A percentile compares a stretch with the other conserved stretches of the same genome.
Evolutionary conservation across 2,888 invertebrate genomes (phyloP).

Genomic region (Sisyra nigra): DNA sequence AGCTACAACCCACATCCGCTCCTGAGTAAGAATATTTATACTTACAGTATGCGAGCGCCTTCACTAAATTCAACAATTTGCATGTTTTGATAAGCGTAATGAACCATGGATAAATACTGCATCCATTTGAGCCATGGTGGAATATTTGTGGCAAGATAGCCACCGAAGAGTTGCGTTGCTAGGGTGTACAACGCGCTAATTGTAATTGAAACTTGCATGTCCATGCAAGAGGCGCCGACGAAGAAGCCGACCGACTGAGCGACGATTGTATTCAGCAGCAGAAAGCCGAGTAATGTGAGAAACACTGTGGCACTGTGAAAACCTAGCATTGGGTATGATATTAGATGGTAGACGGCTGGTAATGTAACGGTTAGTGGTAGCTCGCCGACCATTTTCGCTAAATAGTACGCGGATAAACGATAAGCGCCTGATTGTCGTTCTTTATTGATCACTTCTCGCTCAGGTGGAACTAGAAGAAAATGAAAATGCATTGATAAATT

Average conservation of each 20-base stretch:
- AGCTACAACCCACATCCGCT: too few relatives aligned
- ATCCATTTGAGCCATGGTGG: conserved; percentile 59
- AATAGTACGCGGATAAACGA: conserved; percentile 60
- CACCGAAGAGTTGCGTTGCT: conserved; percentile 60
- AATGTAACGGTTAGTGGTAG: conserved; percentile 55
- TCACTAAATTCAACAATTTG: conserved; percentile 60
- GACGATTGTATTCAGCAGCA: conserved; percentile 53
- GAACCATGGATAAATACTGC: conserved; percentile 58
- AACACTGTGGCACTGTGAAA: conserved; percentile 47
- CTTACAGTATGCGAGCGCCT: conserved; percentile 51
- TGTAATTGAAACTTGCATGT: conserved; percentile 62
- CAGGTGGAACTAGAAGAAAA: conserved; percentile 48
- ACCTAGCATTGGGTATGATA: conserved; percentile 61
- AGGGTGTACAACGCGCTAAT: conserved; percentile 61
- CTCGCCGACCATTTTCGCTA: conserved; percentile 70
- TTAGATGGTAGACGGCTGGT: conserved; percentile 58
- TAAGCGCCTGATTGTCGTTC: conserved; percentile 65
- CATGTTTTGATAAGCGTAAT: conserved; percentile 69
- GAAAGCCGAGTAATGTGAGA: conserved; percentile 47
- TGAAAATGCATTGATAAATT: too few relatives aligned
- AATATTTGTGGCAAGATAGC: conserved; percentile 56
- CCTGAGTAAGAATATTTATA: conserved; percentile 13
- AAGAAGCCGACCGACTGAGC: conserved; percentile 68
- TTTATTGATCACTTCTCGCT: conserved; percentile 63
- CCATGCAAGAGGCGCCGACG: conserved; percentile 60